These are phyloP conservation scores for Solea solea DNA, from an alignment of 2,113 vertebrate genomes.

Conservation along the genomic window DNA sequence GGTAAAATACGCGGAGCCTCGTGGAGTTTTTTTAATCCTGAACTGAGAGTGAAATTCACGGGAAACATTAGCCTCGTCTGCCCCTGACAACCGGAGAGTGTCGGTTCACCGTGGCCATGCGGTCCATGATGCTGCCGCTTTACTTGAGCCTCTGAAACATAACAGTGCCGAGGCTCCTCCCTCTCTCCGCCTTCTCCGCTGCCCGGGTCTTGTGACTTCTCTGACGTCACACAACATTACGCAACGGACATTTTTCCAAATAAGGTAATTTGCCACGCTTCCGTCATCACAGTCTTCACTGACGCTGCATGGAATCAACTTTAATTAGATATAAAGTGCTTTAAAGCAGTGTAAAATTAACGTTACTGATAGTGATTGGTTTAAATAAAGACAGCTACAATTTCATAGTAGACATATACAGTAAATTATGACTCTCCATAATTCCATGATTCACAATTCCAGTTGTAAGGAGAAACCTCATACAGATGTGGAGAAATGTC, in stretches of 20 bases:
- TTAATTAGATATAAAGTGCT: too few species aligned
- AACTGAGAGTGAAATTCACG: constrained; percentile 7
- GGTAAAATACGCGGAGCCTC: neutral
- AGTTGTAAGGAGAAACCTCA: too few species aligned
- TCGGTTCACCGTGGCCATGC: constrained; percentile 43
- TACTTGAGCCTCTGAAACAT: constrained; percentile 14
- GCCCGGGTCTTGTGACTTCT: constrained; percentile 76
- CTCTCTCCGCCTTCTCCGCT: constrained; percentile 10
- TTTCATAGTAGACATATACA: too few species aligned
- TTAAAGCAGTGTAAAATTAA: too few species aligned
- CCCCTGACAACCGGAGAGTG: neutral
- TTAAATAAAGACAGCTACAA: too few species aligned
- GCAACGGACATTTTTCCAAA: constrained; percentile 65
- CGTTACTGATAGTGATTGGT: too few species aligned
- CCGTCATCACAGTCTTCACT: neutral
- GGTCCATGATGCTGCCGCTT: constrained; percentile 6
- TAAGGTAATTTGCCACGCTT: constrained; percentile 45
- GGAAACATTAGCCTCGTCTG: neutral
- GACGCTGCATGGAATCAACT: too few species aligned
- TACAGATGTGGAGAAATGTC: too few species aligned
- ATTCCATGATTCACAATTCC: too few species aligned
- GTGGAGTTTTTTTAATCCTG: neutral
- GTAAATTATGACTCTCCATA: too few species aligned
- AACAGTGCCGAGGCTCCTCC: neutral
- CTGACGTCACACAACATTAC: constrained; percentile 79